Percentiles rank a stretch among this genome's conserved stretches.
Conservation (phyloP, 2,797 vertebrate genomes). For the Saguinus oedipus region DNA sequence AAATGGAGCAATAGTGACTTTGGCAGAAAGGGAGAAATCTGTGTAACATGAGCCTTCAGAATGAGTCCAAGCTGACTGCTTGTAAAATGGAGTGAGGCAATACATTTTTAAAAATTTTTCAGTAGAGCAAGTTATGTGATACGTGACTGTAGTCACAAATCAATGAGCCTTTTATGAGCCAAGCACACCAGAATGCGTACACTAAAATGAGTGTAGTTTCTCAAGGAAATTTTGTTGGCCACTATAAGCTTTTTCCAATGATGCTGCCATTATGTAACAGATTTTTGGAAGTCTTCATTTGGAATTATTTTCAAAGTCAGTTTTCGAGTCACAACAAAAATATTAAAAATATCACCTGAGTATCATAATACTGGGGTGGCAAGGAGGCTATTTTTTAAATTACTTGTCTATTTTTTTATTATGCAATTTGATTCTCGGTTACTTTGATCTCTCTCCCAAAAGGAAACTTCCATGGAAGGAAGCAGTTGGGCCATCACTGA, state of each 20-base stretch:
- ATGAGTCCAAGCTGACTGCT: slow-evolving; percentile 59
- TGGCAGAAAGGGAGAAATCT: slow-evolving; percentile 65
- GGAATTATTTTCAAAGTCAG: slow-evolving; percentile 46
- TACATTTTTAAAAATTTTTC: slow-evolving; percentile 49
- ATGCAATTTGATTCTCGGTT: neutral
- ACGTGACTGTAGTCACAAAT: slow-evolving; percentile 68
- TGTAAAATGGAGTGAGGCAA: slow-evolving; percentile 72
- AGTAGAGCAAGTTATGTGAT: slow-evolving; percentile 64
- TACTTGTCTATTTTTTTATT: neutral
- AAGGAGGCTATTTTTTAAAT: neutral
- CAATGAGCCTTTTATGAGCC: slow-evolving; percentile 66
- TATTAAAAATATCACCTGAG: neutral
- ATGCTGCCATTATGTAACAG: slow-evolving; percentile 46
- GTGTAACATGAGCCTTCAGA: slow-evolving; percentile 64
- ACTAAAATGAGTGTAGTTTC: slow-evolving; percentile 25
- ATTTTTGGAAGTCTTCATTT: slow-evolving; percentile 60
- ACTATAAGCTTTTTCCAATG: slow-evolving; percentile 46
- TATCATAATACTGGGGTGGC: neutral
- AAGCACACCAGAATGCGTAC: slow-evolving; percentile 52
- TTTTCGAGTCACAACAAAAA: slow-evolving; percentile 43
- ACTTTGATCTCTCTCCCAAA: neutral
- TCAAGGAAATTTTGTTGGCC: slow-evolving; percentile 57
- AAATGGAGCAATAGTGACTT: slow-evolving; percentile 54
- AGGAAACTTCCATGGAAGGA: slow-evolving; percentile 14
- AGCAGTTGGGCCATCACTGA: neutral